Evolutionary conservation across 1,140 invertebrate species (phyloP), one percentile per base, ranked within the genome.

Genomic region (Drosophila melanica): DNA sequence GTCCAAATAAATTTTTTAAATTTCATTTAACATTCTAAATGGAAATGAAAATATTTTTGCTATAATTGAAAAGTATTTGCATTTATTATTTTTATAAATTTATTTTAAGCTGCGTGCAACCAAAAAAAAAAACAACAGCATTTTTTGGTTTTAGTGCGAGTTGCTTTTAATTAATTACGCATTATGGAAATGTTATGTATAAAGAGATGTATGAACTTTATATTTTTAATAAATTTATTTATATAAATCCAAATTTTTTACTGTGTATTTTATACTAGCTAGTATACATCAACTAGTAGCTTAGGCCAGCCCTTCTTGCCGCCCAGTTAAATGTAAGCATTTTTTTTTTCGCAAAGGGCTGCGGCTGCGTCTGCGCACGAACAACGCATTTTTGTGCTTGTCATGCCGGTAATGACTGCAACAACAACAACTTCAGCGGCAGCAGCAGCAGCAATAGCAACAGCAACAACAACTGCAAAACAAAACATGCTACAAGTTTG

Each of bases 361-460:
- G 54, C 60, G 14, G 39, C 60, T 33, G 67, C 67, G 77, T 85
- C 75, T 89, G 74, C 80, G 77, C 73, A 81, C 74, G 65, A 79
- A 75, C 70, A 79, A 90, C 85, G 76, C 87, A 90, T 90, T 90
- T 90, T 90, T 86, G 79, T 82, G 87, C 81, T 90, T 90, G 87
- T 90, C 87, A 90, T 90, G 87, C 87, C 87, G 82, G 87, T 90
- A 90, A 90, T 90, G 87, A 90, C 75, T 81, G 41, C 72, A 82
- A 64, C 75, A 73, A 67, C 64, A 72, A 14, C 44, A 42, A 30
- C 59, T 39, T 0, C 27, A 27, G 6, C 27, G 55, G 35, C 57
- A 20, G 18, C 39, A 55, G 41, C 53, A 44, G 16, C 5, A 55
- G 39, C 65, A 50, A 41, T 16, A 81, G 42, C 65, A 72, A 33